phyloP scores from a whole-genome alignment of 1,140 invertebrate genomes.

The Aphelenchoides fujianensis region DNA sequence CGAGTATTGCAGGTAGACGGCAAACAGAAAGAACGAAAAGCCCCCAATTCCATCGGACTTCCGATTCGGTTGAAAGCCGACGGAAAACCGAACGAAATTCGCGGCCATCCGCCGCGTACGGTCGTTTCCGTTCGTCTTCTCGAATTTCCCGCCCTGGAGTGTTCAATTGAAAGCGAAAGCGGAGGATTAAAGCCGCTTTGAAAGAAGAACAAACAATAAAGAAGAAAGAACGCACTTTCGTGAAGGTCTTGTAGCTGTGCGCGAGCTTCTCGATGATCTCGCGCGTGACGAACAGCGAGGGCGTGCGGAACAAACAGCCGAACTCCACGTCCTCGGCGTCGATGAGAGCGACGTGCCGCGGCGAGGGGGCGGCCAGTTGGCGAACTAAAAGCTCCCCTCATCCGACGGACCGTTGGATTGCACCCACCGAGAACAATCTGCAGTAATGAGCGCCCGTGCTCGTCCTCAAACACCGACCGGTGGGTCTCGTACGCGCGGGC shows the following conservation, averaged over 20 bases:
- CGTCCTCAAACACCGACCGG: background rate
- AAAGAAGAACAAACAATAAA: too few relatives aligned
- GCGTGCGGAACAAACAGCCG: slow-evolving; percentile 13
- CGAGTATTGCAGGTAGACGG: background rate
- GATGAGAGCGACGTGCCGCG: slow-evolving; percentile 1
- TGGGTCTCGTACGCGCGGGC: background rate
- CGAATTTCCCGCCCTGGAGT: background rate
- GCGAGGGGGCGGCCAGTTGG: background rate
- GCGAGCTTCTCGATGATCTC: slow-evolving; percentile 33
- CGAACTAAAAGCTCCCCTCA: background rate
- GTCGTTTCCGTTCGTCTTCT: background rate
- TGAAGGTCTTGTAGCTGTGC: slow-evolving; percentile 33
- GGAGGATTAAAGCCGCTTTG: too few relatives aligned
- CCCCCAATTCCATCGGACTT: background rate
- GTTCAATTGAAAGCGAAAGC: too few relatives aligned
- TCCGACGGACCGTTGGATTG: background rate
- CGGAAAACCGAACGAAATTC: background rate
- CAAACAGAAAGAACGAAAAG: background rate
- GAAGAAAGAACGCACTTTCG: slow-evolving; percentile 27
- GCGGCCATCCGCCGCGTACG: background rate
- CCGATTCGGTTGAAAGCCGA: background rate
- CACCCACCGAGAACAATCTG: slow-evolving; percentile 12
- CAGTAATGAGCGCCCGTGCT: background rate
- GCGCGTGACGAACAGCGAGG: background rate
- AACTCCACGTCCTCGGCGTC: slow-evolving; percentile 8